Percentiles rank a stretch among this genome's conserved stretches.
These are phyloP conservation scores for Tryphoninae sp. DNA, from an alignment of 2,888 invertebrate genomes.

Conservation along the genomic window DNA sequence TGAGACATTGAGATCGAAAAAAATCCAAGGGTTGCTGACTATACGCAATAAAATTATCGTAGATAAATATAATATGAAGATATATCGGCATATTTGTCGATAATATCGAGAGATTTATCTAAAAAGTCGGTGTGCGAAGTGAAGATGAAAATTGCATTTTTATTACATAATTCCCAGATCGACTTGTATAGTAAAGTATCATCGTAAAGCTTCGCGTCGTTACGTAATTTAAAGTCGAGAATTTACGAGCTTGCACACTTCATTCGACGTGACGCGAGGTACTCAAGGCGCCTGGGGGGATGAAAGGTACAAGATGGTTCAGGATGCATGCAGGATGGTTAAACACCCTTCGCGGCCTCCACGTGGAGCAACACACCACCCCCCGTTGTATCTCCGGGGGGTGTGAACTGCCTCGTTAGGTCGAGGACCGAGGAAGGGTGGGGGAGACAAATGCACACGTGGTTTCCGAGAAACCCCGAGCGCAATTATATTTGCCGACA, in stretches of 20 bases:
- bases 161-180: too few relatives aligned
- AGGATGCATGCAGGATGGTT: constrained; percentile 26
- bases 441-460: constrained; percentile 58
- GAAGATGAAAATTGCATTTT: too few relatives aligned
- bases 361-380: constrained; percentile 16
- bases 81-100: too few relatives aligned
- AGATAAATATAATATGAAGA: too few relatives aligned
- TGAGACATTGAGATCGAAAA: background rate
- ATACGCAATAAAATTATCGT: background rate
- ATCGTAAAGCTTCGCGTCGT: background rate
- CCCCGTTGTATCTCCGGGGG: constrained; percentile 45
- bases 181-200: background rate
- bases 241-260: constrained; percentile 41
- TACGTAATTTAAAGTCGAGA: constrained; percentile 27
- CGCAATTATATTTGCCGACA: constrained; percentile 55
- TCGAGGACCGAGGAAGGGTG: background rate
- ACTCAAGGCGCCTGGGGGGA: constrained; percentile 19
- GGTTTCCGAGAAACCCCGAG: constrained; percentile 53
- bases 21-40: background rate
- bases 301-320: background rate
- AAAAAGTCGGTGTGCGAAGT: too few relatives aligned
- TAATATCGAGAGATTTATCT: too few relatives aligned
- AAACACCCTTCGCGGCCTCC: constrained; percentile 43
- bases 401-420: constrained; percentile 61
- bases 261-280: constrained; percentile 25